These are phyloP conservation scores for Pelmatolapia mariae DNA, from an alignment of 2,113 vertebrate genomes.

Conservation along the genomic window DNA sequence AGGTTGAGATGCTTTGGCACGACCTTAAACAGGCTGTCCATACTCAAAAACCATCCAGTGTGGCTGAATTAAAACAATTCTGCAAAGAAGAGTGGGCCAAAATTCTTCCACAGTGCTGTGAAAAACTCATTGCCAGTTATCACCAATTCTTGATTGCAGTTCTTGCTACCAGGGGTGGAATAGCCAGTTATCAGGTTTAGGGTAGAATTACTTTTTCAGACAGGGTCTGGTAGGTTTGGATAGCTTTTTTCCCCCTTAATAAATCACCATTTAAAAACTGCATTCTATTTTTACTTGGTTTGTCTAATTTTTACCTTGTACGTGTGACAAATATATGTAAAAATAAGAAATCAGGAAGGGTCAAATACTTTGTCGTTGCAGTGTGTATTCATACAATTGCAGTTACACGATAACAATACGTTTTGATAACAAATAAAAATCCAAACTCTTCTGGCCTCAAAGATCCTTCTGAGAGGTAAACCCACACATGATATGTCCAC, in stretches of 20 bases:
- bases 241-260: background rate
- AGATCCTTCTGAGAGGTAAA: background rate
- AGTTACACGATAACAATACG: background rate
- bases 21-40: background rate
- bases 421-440: background rate
- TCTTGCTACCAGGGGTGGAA: background rate
- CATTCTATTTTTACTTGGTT: background rate
- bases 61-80: background rate
- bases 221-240: background rate
- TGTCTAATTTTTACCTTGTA: accelerated
- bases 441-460: background rate
- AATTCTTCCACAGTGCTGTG: background rate
- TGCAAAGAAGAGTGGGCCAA: background rate
- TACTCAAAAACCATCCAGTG: background rate
- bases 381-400: background rate
- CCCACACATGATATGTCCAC: background rate
- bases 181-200: background rate
- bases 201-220: background rate
- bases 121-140: background rate
- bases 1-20: background rate
- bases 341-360: background rate
- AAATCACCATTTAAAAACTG: background rate
- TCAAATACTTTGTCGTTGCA: background rate
- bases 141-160: background rate
- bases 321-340: background rate